These are phyloP conservation scores for Clitarchus hookeri DNA, from an alignment of 2,888 invertebrate species.

Conservation along the genomic window DNA sequence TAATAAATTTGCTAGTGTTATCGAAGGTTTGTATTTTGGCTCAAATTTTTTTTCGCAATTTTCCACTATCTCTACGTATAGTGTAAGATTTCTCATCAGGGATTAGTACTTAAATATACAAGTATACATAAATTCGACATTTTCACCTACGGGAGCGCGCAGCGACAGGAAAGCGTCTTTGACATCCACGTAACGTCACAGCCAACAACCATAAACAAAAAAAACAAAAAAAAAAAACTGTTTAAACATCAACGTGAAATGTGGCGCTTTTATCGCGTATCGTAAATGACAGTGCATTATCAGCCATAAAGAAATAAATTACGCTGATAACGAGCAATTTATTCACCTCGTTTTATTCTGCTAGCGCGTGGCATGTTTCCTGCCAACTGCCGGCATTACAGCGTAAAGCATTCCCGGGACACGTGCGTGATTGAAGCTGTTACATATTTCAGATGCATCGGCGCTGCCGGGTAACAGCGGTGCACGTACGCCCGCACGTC, in stretches of 20 bases:
- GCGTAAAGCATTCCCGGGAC: background rate
- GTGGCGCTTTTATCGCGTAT: slow-evolving; percentile 3
- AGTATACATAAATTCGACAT: no score
- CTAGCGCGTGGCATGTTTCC: background rate
- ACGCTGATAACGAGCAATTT: background rate
- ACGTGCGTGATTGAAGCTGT: slow-evolving; percentile 7
- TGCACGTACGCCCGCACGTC: background rate
- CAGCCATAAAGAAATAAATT: slow-evolving; percentile 1
- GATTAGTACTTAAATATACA: no score
- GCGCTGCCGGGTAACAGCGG: background rate
- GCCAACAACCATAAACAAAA: background rate
- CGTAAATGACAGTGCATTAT: slow-evolving; percentile 9
- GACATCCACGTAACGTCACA: background rate
- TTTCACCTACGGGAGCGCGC: no score
- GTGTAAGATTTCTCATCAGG: no score
- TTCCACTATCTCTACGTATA: no score
- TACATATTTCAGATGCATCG: background rate
- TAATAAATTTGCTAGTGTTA: no score
- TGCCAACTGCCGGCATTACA: background rate
- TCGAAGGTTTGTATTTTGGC: no score
- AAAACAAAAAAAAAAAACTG: background rate
- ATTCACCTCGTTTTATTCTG: background rate
- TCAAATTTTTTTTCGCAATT: no score
- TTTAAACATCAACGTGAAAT: slow-evolving; percentile 10
- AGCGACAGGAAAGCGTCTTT: no score